Base-by-base conservation (phyloP, 2,113 vertebrate species). In the Ploceus nigricollis region DNA sequence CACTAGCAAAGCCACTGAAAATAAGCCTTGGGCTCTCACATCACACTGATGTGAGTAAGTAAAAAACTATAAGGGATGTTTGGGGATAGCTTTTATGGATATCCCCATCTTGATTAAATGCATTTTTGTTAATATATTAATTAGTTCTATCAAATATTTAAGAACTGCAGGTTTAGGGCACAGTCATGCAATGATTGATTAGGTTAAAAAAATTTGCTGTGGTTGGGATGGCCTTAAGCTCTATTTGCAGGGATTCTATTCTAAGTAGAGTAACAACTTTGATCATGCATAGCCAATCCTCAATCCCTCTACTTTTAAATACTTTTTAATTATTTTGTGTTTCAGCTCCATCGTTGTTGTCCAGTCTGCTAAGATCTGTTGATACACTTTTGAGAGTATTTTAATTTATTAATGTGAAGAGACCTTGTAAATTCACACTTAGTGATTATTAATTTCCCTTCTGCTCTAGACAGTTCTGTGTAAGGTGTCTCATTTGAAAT, bases 371-470 rank as follows among this genome's bases (percentile, higher is more conserved):
- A 71, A 75, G 37, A 94, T 71, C 28, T 65, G 56, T 20, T 61
- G 35, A 63, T 73, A 17, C 15, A 82, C 65, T 91, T 58, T 60
- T 33, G 15, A 58, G 58, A 82, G 23, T 21, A 51, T 69, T 93
- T 86, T 85, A 82, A 89, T 92, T 94, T 94, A 91, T 90, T 84
- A 79, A 92, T 77, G 57, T 39, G 51, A 92, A 39, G 37, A 93
- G 40, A 87, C 30, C n/a, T 91, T 80, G 57, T 76, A 94, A 82
- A 89, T 96, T 93, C 63, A 87, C 63, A 87, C 22, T 87, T 75
- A 42, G 48, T 66, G 78, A 75, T 89, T 87, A 82, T 65, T 79
- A 92, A 92, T 93, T 92, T 89, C 33, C 31, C 57, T 95, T 60
- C 78, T 92, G 65, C 23, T 95, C n/a, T 33, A 85, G 39, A 65